phyloP scores from a whole-genome alignment of 2,888 invertebrate species.

The Hyalella azteca region DNA sequence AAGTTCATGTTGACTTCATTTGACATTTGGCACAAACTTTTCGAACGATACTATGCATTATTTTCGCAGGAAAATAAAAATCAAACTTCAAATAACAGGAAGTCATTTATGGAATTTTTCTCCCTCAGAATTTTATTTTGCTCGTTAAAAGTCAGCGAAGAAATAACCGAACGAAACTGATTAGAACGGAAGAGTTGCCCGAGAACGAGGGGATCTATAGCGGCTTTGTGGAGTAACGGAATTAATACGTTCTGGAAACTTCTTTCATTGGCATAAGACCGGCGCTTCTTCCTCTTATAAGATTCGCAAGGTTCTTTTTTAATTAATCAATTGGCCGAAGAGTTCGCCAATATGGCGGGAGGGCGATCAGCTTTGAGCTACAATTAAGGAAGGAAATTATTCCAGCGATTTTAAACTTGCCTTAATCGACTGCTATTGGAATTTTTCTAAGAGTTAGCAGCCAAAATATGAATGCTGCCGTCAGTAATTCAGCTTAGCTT shows the following conservation, averaged over 20 bases:
- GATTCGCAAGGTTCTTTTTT: constrained; percentile 20
- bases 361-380: constrained; percentile 28
- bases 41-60: too few species aligned
- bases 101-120: too few species aligned
- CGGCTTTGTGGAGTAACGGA: background rate
- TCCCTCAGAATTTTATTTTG: too few species aligned
- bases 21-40: too few species aligned
- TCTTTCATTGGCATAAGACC: constrained; percentile 13
- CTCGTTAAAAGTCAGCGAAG: too few species aligned
- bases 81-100: too few species aligned
- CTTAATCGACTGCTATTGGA: constrained; percentile 21
- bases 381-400: constrained; percentile 25
- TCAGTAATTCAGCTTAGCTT: too few species aligned
- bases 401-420: constrained; percentile 19
- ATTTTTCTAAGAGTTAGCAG: background rate
- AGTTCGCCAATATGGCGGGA: constrained; percentile 19
- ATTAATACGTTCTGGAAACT: background rate
- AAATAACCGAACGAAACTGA: too few species aligned
- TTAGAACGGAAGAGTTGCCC: too few species aligned
- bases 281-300: constrained; percentile 22
- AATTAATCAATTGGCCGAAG: constrained; percentile 30
- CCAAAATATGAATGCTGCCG: background rate
- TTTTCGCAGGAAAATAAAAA: too few species aligned
- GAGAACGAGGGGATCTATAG: background rate
- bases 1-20: too few species aligned